These are phyloP conservation scores for Mizuhopecten yessoensis DNA, from an alignment of 1,140 invertebrate genomes.

Conservation along the genomic window DNA sequence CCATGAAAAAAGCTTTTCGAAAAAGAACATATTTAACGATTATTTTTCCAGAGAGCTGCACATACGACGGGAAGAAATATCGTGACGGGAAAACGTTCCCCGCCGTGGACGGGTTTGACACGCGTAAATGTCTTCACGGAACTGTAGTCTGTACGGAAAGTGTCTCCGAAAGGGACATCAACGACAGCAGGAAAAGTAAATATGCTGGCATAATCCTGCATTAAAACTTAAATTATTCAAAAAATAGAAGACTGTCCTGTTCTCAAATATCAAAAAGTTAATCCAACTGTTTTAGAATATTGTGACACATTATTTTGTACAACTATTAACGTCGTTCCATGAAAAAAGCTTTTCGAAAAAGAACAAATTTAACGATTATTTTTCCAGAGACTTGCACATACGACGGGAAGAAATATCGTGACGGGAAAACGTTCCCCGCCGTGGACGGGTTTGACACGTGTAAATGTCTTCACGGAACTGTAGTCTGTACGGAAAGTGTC, in stretches of 20 bases:
- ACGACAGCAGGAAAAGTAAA: constrained; percentile 8
- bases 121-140: constrained; percentile 23
- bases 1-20: too few relatives aligned
- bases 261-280: too few relatives aligned
- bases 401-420: neutral
- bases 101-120: constrained; percentile 21
- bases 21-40: neutral
- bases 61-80: constrained; percentile 14
- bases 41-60: constrained; percentile 1
- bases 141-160: constrained; percentile 31
- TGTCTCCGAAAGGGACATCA: constrained; percentile 21
- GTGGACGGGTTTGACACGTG: constrained; percentile 50
- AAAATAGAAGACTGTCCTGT: too few relatives aligned
- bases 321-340: too few relatives aligned
- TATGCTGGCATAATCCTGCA: too few relatives aligned
- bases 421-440: constrained; percentile 1
- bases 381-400: constrained; percentile 11
- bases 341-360: too few relatives aligned
- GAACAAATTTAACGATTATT: too few relatives aligned
- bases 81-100: neutral
- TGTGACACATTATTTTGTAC: too few relatives aligned
- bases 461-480: neutral
- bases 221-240: too few relatives aligned
- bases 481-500: constrained; percentile 41
- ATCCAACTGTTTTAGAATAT: too few relatives aligned